These are phyloP conservation scores for Drosophila parabipectinata DNA, from an alignment of 1,140 invertebrate genomes.

Conservation along the genomic window DNA sequence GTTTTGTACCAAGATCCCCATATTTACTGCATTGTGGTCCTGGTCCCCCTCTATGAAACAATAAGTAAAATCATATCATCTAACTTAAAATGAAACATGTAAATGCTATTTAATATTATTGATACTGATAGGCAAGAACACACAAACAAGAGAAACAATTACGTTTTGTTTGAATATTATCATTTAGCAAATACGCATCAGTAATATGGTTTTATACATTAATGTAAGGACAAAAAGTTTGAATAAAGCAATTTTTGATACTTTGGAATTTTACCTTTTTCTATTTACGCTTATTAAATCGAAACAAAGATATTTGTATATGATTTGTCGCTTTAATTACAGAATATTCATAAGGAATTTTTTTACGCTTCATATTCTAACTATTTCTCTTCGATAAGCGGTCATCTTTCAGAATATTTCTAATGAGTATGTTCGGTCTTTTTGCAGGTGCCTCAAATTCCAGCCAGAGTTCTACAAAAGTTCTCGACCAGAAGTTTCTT, in stretches of 20 bases:
- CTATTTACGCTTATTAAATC: slow-evolving; percentile 7
- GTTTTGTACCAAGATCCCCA: slow-evolving; percentile 29
- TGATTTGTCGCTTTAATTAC: slow-evolving; percentile 2
- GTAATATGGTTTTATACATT: slow-evolving; percentile 37
- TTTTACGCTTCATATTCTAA: slow-evolving; percentile 5
- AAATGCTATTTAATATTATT: slow-evolving; percentile 19
- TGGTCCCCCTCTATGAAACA: slow-evolving; percentile 33
- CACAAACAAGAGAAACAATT: slow-evolving; percentile 11
- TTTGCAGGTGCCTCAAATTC: slow-evolving; percentile 86
- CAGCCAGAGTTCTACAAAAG: slow-evolving; percentile 90
- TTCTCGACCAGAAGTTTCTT: slow-evolving; percentile 91
- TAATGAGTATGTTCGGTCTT: slow-evolving; percentile 38
- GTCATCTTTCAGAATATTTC: neutral
- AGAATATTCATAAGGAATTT: slow-evolving; percentile 2
- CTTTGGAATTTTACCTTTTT: slow-evolving; percentile 37
- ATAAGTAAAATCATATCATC: slow-evolving; percentile 40
- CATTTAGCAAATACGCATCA: slow-evolving; percentile 22
- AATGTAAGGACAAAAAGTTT: slow-evolving; percentile 33
- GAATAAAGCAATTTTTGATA: slow-evolving; percentile 45
- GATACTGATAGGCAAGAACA: slow-evolving; percentile 21
- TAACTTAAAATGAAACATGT: slow-evolving; percentile 9
- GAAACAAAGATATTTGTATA: neutral
- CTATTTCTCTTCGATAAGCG: slow-evolving; percentile 1
- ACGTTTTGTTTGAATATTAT: slow-evolving; percentile 25
- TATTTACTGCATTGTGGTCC: slow-evolving; percentile 42